Evolutionary conservation across 2,888 invertebrate genomes (phyloP), one percentile per base, ranked within the genome.

Genomic region (Seira sanloemensis): DNA sequence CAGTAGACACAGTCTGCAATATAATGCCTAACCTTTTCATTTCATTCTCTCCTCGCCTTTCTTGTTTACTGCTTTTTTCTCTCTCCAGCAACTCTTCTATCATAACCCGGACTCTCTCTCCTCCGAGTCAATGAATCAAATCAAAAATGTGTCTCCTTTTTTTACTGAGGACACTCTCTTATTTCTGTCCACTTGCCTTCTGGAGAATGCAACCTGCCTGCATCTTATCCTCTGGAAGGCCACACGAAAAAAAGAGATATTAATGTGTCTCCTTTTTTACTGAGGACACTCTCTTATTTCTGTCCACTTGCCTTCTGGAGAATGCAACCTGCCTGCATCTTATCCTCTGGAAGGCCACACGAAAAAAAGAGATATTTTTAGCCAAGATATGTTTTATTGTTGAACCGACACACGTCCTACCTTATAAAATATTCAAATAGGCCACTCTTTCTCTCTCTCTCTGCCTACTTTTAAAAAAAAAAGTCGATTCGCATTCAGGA

Each of bases 121-220:
- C 68, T 16, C 37, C 37, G 37, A 80, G 74, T 81, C 81, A 81
- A 81, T 81, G 81, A 81, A 81, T 81, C 81, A 81, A 50, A 54
- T 12, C n/a, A 23, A 71, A 71, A 37, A 37, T 37, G 12, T 37
- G 37, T 37, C 37, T 37, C 5, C 46, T 25, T 26, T 23, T n/a
- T 25, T 23, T 27, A 19, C 21, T 19, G 50, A 74, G 73, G 73
- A 74, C 73, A 74, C 1, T 74, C 62, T 74, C 25, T 62, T 58
- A 26, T 27, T 54, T 25, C 46, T 5, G 50, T 50, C 25, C 50
- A 62, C 69, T 78, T 78, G 67, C 68, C 77, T 66, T 37, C 37
- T 37, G 37, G 37, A 37, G 12, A 12, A 37, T 37, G 37, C 37
- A 37, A 4, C 4, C 37, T 37, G 37, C 37, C 4, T 37, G 37